Evolutionary conservation across 1,140 invertebrate species (phyloP).

Genomic region (Micrasema minimum): DNA sequence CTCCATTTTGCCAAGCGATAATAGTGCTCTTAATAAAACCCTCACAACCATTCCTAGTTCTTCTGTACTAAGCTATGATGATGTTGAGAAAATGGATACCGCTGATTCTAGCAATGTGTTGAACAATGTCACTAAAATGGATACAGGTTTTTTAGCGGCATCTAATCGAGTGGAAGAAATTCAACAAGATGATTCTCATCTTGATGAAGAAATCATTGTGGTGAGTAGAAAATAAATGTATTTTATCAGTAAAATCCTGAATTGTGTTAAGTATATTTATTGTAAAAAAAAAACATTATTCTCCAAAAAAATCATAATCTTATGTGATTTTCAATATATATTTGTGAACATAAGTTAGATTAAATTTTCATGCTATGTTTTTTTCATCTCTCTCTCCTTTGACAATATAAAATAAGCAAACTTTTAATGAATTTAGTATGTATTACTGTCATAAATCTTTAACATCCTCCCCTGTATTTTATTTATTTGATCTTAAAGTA

Average conservation of each 20-base stretch:
- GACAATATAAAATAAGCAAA: no score
- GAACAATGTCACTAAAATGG: slow-evolving; percentile 5
- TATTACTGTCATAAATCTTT: no score
- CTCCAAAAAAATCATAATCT: no score
- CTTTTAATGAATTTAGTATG: no score
- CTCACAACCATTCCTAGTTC: slow-evolving; percentile 10
- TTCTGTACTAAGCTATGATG: not conserved
- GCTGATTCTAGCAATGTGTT: not conserved
- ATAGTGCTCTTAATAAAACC: slow-evolving; percentile 11
- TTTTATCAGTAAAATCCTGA: not conserved
- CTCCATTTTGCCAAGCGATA: not conserved
- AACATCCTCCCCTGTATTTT: no score
- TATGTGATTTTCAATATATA: no score
- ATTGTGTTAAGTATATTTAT: not conserved
- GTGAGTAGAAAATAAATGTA: no score
- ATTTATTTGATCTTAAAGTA: no score
- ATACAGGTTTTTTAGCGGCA: not conserved
- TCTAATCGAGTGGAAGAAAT: slow-evolving; percentile 6
- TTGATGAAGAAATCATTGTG: slow-evolving; percentile 40
- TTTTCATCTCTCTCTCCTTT: no score
- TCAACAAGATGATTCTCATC: slow-evolving; percentile 31
- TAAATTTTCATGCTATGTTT: no score
- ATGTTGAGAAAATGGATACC: slow-evolving; percentile 21
- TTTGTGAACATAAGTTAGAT: no score
- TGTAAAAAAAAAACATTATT: no score